phyloP scores from a whole-genome alignment of 2,888 invertebrate genomes.

The Conus canariensis region DNA sequence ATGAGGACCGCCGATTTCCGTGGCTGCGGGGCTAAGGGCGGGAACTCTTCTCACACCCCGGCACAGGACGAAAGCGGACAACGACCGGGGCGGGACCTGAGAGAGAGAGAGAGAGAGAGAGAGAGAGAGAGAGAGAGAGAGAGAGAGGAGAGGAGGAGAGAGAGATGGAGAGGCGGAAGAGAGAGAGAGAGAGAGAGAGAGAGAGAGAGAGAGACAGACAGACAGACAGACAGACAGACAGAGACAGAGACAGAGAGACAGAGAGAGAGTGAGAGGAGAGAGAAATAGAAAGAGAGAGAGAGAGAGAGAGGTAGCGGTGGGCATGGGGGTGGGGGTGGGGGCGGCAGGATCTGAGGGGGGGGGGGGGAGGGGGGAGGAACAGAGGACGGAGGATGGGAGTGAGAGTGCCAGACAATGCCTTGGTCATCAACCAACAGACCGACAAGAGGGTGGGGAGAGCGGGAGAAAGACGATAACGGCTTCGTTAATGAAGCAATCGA shows the following conservation, averaged over 20 bases:
- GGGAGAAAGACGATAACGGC: not conserved
- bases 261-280: not conserved
- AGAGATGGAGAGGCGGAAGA: not conserved
- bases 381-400: too few relatives aligned
- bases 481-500: not conserved
- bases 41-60: too few relatives aligned
- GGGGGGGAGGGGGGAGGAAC: too few relatives aligned
- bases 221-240: not conserved
- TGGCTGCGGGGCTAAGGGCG: not conserved
- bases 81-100: not conserved
- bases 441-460: not conserved
- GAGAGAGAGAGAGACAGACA: not conserved
- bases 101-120: not conserved
- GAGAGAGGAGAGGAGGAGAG: not conserved
- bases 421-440: not conserved
- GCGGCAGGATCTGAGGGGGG: too few relatives aligned
- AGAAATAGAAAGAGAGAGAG: not conserved
- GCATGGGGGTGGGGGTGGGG: too few relatives aligned
- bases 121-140: not conserved
- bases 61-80: too few relatives aligned
- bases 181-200: not conserved
- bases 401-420: too few relatives aligned
- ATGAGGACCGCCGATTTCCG: not conserved
- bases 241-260: not conserved
- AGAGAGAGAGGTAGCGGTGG: not conserved